A percentile compares a stretch with the other conserved stretches of the same genome.
These are phyloP conservation scores for Dusona sp. DNA, from an alignment of 2,888 invertebrate genomes.

Conservation along the genomic window DNA sequence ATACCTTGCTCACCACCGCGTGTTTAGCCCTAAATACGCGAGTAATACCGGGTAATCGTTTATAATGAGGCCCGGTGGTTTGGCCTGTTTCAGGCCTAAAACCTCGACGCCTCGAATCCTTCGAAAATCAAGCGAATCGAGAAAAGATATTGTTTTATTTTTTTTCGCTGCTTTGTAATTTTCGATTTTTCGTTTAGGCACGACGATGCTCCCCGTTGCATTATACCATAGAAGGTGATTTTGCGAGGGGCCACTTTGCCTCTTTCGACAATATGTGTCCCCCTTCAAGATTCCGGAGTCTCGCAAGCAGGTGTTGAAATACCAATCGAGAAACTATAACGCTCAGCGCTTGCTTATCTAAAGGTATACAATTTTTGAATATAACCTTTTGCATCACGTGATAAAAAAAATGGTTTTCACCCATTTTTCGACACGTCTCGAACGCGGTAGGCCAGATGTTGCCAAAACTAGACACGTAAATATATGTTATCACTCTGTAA, in stretches of 20 bases:
- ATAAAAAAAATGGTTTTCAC: slow-evolving; percentile 33
- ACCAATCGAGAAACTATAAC: slow-evolving; percentile 59
- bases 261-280: slow-evolving; percentile 52
- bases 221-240: slow-evolving; percentile 65
- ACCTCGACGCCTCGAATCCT: slow-evolving; percentile 28
- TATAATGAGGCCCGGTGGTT: slow-evolving; percentile 76
- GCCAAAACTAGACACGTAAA: slow-evolving; percentile 27
- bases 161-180: slow-evolving; percentile 59
- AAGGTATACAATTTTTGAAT: slow-evolving; percentile 66
- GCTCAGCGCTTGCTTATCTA: not conserved
- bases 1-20: slow-evolving; percentile 70
- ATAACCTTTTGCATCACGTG: slow-evolving; percentile 52
- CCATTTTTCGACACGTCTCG: slow-evolving; percentile 27
- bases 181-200: slow-evolving; percentile 57
- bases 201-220: slow-evolving; percentile 34
- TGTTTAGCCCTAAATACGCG: slow-evolving; percentile 81
- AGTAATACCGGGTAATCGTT: slow-evolving; percentile 80
- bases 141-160: slow-evolving; percentile 34
- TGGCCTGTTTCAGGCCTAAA: slow-evolving; percentile 5
- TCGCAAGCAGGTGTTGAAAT: slow-evolving; percentile 70
- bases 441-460: slow-evolving; percentile 31
- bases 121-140: slow-evolving; percentile 36
- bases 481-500: slow-evolving; percentile 19
- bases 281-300: slow-evolving; percentile 10
- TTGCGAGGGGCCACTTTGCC: slow-evolving; percentile 21